phyloP scores from a whole-genome alignment of 2,113 vertebrate genomes.

The Lepus europaeus region DNA sequence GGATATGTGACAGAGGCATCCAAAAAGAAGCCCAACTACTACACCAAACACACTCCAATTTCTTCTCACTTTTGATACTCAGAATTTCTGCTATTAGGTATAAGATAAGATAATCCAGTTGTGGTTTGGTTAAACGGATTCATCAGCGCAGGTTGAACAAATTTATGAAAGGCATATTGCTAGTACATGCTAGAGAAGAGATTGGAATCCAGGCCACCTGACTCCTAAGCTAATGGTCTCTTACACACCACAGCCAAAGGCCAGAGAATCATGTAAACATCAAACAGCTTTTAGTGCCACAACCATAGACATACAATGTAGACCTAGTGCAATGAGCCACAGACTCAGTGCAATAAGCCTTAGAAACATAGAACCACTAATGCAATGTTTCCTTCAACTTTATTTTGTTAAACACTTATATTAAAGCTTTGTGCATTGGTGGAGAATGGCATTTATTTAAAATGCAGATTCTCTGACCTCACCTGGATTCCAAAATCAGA shows the following conservation, averaged over 20 bases:
- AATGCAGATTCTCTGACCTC: not conserved
- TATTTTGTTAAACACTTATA: not conserved
- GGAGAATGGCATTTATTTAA: not conserved
- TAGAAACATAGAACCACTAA: not conserved
- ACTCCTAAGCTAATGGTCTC: too few species aligned
- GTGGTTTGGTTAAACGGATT: not conserved
- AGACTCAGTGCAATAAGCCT: too few species aligned
- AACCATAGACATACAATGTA: too few species aligned
- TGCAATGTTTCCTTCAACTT: not conserved
- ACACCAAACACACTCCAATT: too few species aligned
- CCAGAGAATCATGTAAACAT: not conserved
- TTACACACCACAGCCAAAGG: not conserved
- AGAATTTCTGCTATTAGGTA: conserved; percentile 13
- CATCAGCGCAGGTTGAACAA: not conserved
- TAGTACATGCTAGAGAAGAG: not conserved
- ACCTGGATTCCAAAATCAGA: not conserved
- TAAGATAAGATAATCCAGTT: not conserved
- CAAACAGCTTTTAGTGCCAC: too few species aligned
- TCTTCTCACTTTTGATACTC: not conserved
- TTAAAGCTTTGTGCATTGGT: not conserved
- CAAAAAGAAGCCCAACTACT: too few species aligned
- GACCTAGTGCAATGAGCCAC: too few species aligned
- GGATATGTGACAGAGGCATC: too few species aligned
- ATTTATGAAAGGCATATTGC: not conserved
- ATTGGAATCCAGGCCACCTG: not conserved